Conservation (phyloP, 2,888 invertebrate species). For the Pasiphila rectangulata region DNA sequence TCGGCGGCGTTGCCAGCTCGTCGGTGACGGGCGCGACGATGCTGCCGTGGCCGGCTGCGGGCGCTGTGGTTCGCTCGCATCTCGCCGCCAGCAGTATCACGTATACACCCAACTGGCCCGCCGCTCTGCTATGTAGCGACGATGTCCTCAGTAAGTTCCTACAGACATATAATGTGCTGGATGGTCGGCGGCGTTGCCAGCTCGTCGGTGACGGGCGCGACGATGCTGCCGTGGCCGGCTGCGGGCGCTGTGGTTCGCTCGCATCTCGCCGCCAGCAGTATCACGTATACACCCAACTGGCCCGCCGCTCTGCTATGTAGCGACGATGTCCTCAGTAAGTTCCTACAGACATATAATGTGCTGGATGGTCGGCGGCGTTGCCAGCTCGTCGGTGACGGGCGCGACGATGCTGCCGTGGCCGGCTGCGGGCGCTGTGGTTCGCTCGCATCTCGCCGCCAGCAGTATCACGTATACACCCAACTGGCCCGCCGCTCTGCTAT, state of each 20-base stretch:
- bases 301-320: constrained; percentile 54
- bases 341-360: background rate
- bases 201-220: constrained; percentile 34
- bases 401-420: constrained; percentile 24
- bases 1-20: constrained; percentile 30
- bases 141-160: constrained; percentile 49
- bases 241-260: constrained; percentile 37
- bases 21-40: constrained; percentile 34
- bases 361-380: constrained; percentile 26
- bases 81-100: constrained; percentile 38
- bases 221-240: constrained; percentile 20
- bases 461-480: constrained; percentile 49
- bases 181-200: constrained; percentile 29
- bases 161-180: background rate
- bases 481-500: constrained; percentile 57
- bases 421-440: constrained; percentile 33
- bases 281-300: constrained; percentile 56
- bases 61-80: constrained; percentile 38
- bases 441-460: constrained; percentile 40
- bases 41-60: constrained; percentile 24
- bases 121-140: constrained; percentile 53
- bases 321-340: constrained; percentile 55
- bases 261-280: constrained; percentile 39
- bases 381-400: constrained; percentile 34
- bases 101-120: constrained; percentile 62